These are phyloP conservation scores for Fratercula arctica DNA, from an alignment of 2,797 vertebrate genomes.

Conservation along the genomic window DNA sequence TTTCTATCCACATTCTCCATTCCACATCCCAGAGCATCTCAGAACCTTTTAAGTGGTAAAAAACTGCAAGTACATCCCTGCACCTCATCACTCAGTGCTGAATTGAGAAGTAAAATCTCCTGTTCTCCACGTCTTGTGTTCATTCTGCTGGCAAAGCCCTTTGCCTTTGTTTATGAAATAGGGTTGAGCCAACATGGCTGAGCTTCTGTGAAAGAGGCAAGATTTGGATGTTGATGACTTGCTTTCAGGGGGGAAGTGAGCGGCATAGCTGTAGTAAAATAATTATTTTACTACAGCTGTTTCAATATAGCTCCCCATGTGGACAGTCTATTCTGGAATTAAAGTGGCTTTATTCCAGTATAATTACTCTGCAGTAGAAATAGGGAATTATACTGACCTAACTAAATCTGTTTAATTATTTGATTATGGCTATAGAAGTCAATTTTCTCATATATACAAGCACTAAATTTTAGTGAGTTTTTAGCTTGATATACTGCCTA, in stretches of 20 bases:
- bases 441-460: not conserved
- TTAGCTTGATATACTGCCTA: not conserved
- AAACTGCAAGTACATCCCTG: not conserved
- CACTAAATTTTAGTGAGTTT: slow-evolving; percentile 10
- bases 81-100: not conserved
- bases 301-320: slow-evolving; percentile 35
- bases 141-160: not conserved
- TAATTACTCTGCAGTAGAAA: slow-evolving; percentile 14
- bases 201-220: not conserved
- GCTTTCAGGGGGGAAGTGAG: not conserved
- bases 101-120: not conserved
- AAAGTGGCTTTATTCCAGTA: slow-evolving; percentile 40
- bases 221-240: slow-evolving; percentile 10
- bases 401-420: slow-evolving; percentile 33
- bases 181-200: not conserved
- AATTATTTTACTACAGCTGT: slow-evolving; percentile 52
- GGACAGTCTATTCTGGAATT: slow-evolving; percentile 6
- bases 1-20: not conserved
- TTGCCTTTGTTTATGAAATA: not conserved
- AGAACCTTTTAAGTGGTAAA: not conserved
- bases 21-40: not conserved
- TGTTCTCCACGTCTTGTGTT: not conserved
- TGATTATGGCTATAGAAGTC: not conserved
- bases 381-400: not conserved
- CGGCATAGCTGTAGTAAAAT: not conserved